Percentiles rank a stretch among this genome's conserved stretches.
These are phyloP conservation scores for Drosophila cracens DNA, from an alignment of 2,888 invertebrate species.

Conservation along the genomic window DNA sequence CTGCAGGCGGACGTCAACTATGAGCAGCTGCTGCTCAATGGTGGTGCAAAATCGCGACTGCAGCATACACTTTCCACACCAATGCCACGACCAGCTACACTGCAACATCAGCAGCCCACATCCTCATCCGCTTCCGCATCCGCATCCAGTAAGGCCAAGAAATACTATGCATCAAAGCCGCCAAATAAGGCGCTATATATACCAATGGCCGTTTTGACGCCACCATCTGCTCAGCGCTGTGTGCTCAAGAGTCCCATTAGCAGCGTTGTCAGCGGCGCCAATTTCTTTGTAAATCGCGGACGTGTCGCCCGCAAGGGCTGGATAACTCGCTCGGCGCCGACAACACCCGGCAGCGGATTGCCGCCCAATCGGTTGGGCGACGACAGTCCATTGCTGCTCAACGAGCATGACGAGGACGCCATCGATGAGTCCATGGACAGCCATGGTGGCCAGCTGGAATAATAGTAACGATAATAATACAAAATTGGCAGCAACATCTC, in stretches of 20 bases:
- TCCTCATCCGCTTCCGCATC: conserved; percentile 12
- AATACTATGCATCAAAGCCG: conserved; percentile 85
- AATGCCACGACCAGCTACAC: conserved; percentile 46
- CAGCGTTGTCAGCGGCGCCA: conserved; percentile 79
- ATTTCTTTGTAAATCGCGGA: conserved; percentile 81
- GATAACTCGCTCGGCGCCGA: conserved; percentile 92
- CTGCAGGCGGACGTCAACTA: conserved; percentile 85
- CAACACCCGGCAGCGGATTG: conserved; percentile 89
- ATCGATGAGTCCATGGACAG: conserved; percentile 72
- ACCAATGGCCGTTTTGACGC: conserved; percentile 85
- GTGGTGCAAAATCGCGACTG: conserved; percentile 69
- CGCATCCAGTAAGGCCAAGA: conserved; percentile 83
- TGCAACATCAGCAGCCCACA: conserved; percentile 66
- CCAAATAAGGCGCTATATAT: conserved; percentile 90
- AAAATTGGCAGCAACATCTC: conserved; percentile 1
- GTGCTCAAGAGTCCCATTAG: conserved; percentile 83
- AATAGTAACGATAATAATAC: conserved; percentile 11
- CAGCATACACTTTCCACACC: conserved; percentile 76
- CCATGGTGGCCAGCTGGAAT: conserved; percentile 65
- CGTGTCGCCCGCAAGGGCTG: conserved; percentile 86
- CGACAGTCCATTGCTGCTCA: conserved; percentile 87
- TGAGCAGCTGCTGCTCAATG: conserved; percentile 76
- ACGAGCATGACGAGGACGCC: conserved; percentile 86
- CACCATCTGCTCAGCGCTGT: conserved; percentile 63
- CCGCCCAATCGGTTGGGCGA: conserved; percentile 89